phyloP scores from a whole-genome alignment of 92 coral and sea anemone species.

The Parazoanthus darwini region DNA sequence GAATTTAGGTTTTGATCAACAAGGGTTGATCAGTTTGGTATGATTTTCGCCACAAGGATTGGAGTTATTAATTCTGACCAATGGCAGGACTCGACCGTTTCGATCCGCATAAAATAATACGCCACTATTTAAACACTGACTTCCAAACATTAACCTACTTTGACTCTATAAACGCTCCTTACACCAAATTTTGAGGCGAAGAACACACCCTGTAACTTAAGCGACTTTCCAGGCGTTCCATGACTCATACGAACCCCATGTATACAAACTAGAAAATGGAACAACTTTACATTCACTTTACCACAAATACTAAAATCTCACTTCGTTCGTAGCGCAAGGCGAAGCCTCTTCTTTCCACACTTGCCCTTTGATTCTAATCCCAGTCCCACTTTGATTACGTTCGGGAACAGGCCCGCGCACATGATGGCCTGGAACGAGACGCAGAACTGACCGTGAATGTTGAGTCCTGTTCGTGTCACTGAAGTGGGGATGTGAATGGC shows the following conservation, averaged over 20 bases:
- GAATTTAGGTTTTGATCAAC: too few relatives aligned
- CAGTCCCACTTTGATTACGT: slow-evolving; percentile 80
- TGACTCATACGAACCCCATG: not conserved
- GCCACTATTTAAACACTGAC: too few relatives aligned
- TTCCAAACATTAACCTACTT: too few relatives aligned
- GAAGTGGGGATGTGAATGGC: not conserved
- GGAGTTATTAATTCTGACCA: too few relatives aligned
- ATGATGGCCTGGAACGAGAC: slow-evolving; percentile 64
- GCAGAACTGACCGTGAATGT: not conserved
- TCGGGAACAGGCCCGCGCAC: slow-evolving; percentile 93
- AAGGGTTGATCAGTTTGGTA: too few relatives aligned
- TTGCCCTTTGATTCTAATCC: slow-evolving; percentile 76
- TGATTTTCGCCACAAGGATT: too few relatives aligned
- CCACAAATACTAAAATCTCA: slow-evolving; percentile 19
- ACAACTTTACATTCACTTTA: not conserved
- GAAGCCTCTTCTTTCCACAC: slow-evolving; percentile 70
- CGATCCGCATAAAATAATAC: too few relatives aligned
- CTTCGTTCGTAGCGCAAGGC: slow-evolving; percentile 71
- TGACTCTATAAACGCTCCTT: too few relatives aligned
- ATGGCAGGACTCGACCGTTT: too few relatives aligned
- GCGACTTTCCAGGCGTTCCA: not conserved
- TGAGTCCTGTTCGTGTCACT: not conserved
- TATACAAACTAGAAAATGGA: not conserved
- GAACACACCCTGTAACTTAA: too few relatives aligned
- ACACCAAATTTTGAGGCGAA: too few relatives aligned